A percentile compares a stretch with the other conserved stretches of the same genome.
Evolutionary conservation across 2,113 vertebrate species (phyloP).

Genomic region (Pantherophis guttatus): DNA sequence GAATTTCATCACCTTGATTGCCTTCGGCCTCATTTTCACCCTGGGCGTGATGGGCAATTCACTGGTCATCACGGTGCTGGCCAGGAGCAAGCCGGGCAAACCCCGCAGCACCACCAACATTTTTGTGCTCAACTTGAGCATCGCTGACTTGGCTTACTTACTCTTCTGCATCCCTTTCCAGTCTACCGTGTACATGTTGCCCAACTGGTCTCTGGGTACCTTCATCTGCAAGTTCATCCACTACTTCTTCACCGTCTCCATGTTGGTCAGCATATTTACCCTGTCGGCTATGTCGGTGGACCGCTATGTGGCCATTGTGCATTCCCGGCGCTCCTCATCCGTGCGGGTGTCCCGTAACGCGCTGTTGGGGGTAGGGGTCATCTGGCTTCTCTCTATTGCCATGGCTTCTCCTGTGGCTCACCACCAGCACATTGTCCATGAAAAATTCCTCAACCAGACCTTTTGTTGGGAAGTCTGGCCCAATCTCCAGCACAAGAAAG

Average conservation of each 20-base stretch:
- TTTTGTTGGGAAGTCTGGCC: conserved; percentile 96
- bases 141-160: conserved; percentile 93
- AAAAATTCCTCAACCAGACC: conserved; percentile 75
- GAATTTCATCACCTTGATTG: conserved; percentile 85
- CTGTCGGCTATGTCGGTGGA: conserved; percentile 96
- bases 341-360: conserved; percentile 85
- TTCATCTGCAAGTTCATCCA: conserved; percentile 95
- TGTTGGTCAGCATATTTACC: conserved; percentile 97
- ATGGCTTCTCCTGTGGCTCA: conserved; percentile 91
- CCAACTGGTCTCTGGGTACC: conserved; percentile 89
- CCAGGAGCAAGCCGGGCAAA: conserved; percentile 84
- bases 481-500: conserved; percentile 78
- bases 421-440: conserved; percentile 83
- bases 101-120: conserved; percentile 92
- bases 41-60: conserved; percentile 93
- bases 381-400: conserved; percentile 87
- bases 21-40: conserved; percentile 88
- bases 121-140: conserved; percentile 93
- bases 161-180: conserved; percentile 97
- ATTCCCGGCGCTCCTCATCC: conserved; percentile 87
- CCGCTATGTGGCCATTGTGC: conserved; percentile 94
- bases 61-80: conserved; percentile 92
- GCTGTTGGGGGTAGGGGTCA: conserved; percentile 80
- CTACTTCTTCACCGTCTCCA: conserved; percentile 95
- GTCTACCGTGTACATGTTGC: conserved; percentile 88